Base-by-base conservation (phyloP, 2,797 vertebrate species). In the Poecilia picta region DNA sequence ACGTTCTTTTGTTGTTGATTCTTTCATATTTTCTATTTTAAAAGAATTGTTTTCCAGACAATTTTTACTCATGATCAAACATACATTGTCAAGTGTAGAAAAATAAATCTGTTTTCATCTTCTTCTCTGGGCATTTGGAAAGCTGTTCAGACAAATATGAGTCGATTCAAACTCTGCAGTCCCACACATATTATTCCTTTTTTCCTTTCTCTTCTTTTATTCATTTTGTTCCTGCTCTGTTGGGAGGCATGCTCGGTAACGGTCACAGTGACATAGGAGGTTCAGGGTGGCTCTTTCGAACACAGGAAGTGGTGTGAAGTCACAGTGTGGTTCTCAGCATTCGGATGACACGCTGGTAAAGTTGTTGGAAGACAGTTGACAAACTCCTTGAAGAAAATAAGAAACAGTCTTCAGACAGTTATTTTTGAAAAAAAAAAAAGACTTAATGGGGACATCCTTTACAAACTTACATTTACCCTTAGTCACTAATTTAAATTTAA, bases 321-420 rank as follows among this genome's bases (percentile, higher is more conserved):
- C 87, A 95, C 82, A 94, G 88, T 8, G 92, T 88, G 71, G 92
- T 90, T 71, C 87, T 92, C 77, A 95, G 82, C 76, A 95, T 86
- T 25, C 94, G 92, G 59, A 90, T 74, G 72, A 91, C 89, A 4
- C 93, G 91, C 81, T 96, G 95, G 84, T 93, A 95, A 79, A 96
- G 88, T 78, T 95, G 94, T 82, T 95, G 95, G 82, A 90, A 78
- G 33, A 94, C 86, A 15, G 94, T 92, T 31, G 84, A 73, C 89
- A 94, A 79, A 85, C 92, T 94, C 88, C 95, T 96, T n/a, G 57
- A 73, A 55, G 28, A 74, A 72, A 73, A 36, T 72, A 0, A 74
- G 55, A 75, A 72, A 59, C 45, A 55, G 28, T 39, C 25, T 25
- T 53, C 62, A 55, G 31, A 46, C 23, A 18, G 49, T 25, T 53